Percentiles rank a stretch among this genome's conserved stretches.
phyloP scores from a whole-genome alignment of 2,113 vertebrate genomes.

The Chaenocephalus aceratus region DNA sequence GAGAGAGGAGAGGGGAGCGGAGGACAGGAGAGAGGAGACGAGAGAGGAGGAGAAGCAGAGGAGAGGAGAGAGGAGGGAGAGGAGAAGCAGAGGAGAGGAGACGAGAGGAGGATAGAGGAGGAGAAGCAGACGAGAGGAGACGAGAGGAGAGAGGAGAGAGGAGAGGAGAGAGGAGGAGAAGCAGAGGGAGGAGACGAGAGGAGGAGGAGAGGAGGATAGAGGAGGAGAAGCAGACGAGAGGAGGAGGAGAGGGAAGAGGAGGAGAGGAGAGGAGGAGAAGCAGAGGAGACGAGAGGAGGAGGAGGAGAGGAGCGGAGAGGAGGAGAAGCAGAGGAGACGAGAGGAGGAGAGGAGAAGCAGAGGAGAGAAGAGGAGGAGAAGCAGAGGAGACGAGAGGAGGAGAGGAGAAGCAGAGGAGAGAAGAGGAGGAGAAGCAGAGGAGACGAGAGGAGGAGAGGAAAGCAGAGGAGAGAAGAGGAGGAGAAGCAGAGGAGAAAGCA shows the following conservation, averaged over 20 bases:
- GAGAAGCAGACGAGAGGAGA: neutral
- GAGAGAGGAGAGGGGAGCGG: no score
- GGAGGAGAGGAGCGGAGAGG: no score
- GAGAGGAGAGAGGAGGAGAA: no score
- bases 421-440: neutral
- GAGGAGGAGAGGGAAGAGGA: neutral
- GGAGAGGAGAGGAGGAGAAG: conserved; percentile 50
- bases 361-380: neutral
- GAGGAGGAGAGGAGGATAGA: fast-evolving
- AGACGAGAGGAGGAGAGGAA: no score
- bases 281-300: no score
- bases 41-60: no score
- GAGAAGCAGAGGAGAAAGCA: no score
- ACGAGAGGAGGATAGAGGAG: neutral
- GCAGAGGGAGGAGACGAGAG: neutral
- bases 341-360: no score
- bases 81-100: neutral
- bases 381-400: neutral
- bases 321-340: neutral
- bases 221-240: neutral
- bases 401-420: neutral
- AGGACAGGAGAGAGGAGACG: no score
- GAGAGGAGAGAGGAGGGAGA: no score
- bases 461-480: no score
- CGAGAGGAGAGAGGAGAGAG: no score